Base-by-base conservation (phyloP, 2,797 vertebrate genomes). In the Carduelis carduelis region DNA sequence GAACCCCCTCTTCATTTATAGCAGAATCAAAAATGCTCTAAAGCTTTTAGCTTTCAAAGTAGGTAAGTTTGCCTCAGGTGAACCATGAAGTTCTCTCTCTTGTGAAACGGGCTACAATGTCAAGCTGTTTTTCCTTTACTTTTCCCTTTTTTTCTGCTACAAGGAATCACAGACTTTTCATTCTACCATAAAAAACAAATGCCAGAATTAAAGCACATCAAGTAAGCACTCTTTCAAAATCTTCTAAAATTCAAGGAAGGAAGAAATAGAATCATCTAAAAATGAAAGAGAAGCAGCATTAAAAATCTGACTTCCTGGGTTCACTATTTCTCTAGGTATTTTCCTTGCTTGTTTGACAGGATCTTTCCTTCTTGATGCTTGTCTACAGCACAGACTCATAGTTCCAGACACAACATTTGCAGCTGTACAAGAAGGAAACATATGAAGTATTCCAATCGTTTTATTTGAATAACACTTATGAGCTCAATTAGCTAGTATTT, bases 361-460 rank as follows among this genome's bases (percentile, higher is more conserved):
- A 32, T 69, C 93, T 83, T 97, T 96, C 93, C 88, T 95, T 96
- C 96, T 91, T 91, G 97, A 95, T 94, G 92, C 93, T 97, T 95
- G 95, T 94, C 95, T 96, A 96, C 90, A 93, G 92, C 53, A 93
- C 91, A 93, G 93, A 91, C 92, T 95, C 96, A 96, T 94, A 96
- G 89, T 94, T 97, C 93, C 95, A 93, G 94, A 96, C 39, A 77
- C 88, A 94, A 94, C 74, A 88, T 72, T 96, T 81, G 95, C 74
- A 94, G 93, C 57, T 92, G 95, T 96, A 94, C 89, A 92, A 96
- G 96, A 97, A 97, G 90, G 86, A 81, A 94, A 93, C 87, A 96
- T 95, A 96, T 69, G 94, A 94, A 96, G 89, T 93, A 93, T 95
- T 97, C 96, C 96, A 96, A 95, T 59, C 0, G 83, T 87, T 96